These are phyloP conservation scores for Tangara arthus DNA, from an alignment of 2,797 vertebrate genomes.

Conservation along the genomic window DNA sequence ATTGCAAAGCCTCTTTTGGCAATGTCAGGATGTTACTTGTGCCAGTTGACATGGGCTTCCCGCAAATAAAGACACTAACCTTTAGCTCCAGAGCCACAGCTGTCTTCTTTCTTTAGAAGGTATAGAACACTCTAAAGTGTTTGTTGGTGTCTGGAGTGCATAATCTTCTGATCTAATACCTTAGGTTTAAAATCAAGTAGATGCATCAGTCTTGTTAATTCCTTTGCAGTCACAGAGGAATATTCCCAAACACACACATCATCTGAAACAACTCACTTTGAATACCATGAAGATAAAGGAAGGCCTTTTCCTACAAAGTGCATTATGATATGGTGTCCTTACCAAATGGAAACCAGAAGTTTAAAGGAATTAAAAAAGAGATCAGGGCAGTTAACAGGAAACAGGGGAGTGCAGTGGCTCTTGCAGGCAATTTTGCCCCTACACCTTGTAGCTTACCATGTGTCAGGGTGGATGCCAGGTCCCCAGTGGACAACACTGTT, in stretches of 20 bases:
- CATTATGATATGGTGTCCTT: neutral
- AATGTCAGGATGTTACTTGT: neutral
- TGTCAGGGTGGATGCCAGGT: fast-evolving
- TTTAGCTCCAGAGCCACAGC: neutral
- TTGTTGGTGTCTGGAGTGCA: neutral
- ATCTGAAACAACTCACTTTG: neutral
- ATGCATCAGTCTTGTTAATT: neutral
- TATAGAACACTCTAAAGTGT: neutral
- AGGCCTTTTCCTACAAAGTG: neutral
- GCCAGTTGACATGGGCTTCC: neutral
- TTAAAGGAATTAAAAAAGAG: neutral
- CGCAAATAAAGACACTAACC: neutral
- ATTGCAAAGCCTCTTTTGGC: neutral
- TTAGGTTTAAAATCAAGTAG: slow-evolving; percentile 25
- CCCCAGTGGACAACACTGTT: neutral
- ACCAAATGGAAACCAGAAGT: neutral
- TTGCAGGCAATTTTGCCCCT: neutral
- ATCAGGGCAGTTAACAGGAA: neutral
- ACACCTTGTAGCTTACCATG: neutral
- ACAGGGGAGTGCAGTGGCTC: neutral
- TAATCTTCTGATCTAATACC: neutral
- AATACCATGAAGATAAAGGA: neutral
- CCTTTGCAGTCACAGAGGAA: neutral
- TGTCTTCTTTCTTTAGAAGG: neutral
- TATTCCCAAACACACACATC: neutral